Conservation (phyloP, 2,113 vertebrate species). For the Naja naja region DNA sequence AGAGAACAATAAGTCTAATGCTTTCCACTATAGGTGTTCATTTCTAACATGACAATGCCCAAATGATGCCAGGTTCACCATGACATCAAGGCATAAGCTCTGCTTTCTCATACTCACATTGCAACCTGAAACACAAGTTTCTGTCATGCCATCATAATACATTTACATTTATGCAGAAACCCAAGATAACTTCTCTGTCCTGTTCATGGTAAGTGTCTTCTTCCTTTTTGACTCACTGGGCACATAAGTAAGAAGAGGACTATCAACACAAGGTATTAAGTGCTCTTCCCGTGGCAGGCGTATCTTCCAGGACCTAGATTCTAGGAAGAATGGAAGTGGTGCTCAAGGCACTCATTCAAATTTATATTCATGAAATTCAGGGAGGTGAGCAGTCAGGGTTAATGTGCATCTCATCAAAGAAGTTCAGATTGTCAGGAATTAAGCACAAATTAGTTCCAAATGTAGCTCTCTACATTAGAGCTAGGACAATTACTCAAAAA, state of each 20-base stretch:
- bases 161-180: background rate
- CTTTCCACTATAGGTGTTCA: background rate
- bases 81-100: background rate
- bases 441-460: background rate
- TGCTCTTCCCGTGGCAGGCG: background rate
- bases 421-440: background rate
- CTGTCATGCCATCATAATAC: background rate
- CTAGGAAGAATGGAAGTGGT: background rate
- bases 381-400: background rate
- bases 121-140: background rate
- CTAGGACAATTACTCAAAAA: background rate
- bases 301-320: background rate
- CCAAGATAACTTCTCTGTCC: background rate
- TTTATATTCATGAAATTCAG: background rate
- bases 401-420: conserved; percentile 1
- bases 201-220: background rate
- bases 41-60: background rate
- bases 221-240: background rate
- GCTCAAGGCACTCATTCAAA: background rate
- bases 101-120: background rate
- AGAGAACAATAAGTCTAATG: background rate
- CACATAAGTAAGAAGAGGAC: background rate
- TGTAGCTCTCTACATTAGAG: background rate
- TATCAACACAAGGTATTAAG: background rate
- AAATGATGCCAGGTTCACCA: background rate